Percentiles rank a stretch among this genome's conserved stretches.
Conservation (phyloP, 2,797 vertebrate species). For the Diceros bicornis region DNA sequence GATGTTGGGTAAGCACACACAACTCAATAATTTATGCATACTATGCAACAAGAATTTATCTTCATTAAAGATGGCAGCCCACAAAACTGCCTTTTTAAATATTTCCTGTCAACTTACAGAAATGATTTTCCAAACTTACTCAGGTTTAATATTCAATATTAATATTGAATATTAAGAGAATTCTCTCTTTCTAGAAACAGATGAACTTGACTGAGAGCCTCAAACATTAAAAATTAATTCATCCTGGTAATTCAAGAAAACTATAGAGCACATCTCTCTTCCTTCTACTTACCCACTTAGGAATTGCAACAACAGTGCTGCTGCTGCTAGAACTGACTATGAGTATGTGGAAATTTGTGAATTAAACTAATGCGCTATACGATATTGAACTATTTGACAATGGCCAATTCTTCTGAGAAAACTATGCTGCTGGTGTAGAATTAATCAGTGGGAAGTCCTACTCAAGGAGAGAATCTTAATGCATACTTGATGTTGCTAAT, state of each 20-base stretch:
- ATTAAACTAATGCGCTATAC: neutral
- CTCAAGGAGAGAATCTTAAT: neutral
- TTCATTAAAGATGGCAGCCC: neutral
- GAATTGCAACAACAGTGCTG: neutral
- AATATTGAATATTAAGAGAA: neutral
- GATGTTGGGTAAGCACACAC: neutral
- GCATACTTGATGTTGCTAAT: neutral
- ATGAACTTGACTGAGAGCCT: too few species aligned
- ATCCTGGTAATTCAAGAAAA: neutral
- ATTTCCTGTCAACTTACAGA: neutral
- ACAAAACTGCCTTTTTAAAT: slow-evolving; percentile 16
- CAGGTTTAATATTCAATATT: neutral
- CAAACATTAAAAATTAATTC: neutral
- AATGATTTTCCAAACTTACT: neutral
- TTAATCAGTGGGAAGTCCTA: neutral
- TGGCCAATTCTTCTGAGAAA: neutral
- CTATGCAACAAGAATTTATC: neutral
- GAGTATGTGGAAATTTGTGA: neutral
- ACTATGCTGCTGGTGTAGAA: neutral
- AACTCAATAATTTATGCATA: neutral
- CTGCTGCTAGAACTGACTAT: neutral
- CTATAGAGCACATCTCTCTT: neutral
- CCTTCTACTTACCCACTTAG: neutral
- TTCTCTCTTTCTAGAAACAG: neutral
- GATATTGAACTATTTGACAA: neutral